A percentile compares a stretch with the other conserved stretches of the same genome.
Evolutionary conservation across 2,888 invertebrate genomes (phyloP).

Genomic region (Pterostichus niger): DNA sequence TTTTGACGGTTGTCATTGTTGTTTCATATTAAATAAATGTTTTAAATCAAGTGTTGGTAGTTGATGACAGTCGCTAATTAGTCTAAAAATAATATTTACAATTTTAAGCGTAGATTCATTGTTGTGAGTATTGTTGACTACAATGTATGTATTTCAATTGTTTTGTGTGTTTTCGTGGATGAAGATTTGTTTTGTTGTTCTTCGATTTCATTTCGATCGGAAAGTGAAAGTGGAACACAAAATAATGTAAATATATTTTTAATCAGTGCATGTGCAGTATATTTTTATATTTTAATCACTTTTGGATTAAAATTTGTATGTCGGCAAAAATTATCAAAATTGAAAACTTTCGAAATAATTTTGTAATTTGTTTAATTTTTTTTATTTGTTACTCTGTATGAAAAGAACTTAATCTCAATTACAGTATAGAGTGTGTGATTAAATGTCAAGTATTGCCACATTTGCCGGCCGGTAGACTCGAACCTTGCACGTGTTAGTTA

Average conservation of each 20-base stretch:
- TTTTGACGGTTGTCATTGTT: neutral
- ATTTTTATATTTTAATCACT: neutral
- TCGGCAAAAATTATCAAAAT: neutral
- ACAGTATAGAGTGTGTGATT: no score
- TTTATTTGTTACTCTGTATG: no score
- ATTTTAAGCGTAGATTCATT: slow-evolving; percentile 11
- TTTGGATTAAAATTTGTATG: neutral
- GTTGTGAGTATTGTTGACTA: slow-evolving; percentile 41
- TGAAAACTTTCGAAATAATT: no score
- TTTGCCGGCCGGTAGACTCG: no score
- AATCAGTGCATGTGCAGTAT: neutral
- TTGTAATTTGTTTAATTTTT: no score
- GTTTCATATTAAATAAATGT: neutral
- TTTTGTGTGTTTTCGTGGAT: no score
- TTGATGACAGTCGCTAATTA: slow-evolving; percentile 3
- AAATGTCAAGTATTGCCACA: no score
- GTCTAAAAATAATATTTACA: slow-evolving; percentile 4
- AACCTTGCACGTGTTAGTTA: no score
- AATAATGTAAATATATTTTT: neutral
- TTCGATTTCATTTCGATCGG: no score
- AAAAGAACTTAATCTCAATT: no score
- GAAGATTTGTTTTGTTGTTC: no score
- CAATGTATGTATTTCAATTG: neutral
- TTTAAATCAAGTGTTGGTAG: slow-evolving; percentile 1
- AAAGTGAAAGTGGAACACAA: neutral